phyloP scores from a whole-genome alignment of 2,888 invertebrate species.

The Strigamia crassipes region DNA sequence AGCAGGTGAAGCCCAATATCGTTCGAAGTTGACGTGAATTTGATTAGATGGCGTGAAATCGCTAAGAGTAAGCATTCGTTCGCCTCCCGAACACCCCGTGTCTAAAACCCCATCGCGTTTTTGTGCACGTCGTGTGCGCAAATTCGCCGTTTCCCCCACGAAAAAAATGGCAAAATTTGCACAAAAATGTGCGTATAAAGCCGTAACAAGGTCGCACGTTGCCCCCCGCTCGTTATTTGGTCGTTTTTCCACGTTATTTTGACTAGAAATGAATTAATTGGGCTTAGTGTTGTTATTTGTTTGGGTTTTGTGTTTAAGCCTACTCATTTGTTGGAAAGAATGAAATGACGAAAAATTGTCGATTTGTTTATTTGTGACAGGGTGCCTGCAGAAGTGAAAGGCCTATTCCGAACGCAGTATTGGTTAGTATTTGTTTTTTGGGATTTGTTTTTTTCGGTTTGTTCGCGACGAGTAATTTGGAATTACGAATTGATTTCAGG shows the following conservation, averaged over 20 bases:
- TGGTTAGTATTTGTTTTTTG: neutral
- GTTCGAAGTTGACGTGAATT: conserved; percentile 22
- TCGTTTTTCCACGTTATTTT: too few species aligned
- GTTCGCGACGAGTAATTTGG: neutral
- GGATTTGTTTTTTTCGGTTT: too few species aligned
- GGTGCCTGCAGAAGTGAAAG: conserved; percentile 19
- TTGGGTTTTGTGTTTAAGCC: neutral
- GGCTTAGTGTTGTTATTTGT: neutral
- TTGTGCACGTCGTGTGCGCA: too few species aligned
- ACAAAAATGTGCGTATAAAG: neutral
- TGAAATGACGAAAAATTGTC: neutral
- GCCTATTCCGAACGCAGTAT: neutral
- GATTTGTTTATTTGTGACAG: neutral
- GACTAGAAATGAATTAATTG: too few species aligned
- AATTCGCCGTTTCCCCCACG: too few species aligned
- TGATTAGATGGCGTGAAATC: conserved; percentile 19
- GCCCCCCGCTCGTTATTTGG: neutral
- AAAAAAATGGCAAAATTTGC: neutral
- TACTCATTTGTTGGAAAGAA: neutral
- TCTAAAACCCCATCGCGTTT: neutral
- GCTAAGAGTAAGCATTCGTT: neutral
- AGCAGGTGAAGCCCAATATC: conserved; percentile 23
- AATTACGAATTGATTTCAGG: neutral
- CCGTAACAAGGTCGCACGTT: neutral
- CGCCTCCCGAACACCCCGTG: neutral